Evolutionary conservation across 2,888 invertebrate species (phyloP).

Genomic region (Limenitis camilla): DNA sequence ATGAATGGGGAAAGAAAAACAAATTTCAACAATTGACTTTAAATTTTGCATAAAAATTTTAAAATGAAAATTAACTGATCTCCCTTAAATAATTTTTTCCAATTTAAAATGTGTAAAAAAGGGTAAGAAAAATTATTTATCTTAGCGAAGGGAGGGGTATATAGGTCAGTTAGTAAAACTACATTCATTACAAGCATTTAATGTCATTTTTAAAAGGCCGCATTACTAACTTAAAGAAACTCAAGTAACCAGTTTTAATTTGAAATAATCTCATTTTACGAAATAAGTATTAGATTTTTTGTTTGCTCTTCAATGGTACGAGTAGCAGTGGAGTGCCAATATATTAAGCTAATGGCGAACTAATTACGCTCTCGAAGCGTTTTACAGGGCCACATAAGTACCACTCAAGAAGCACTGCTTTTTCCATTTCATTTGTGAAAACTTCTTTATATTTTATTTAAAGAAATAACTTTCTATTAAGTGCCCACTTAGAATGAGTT

Average conservation of each 20-base stretch:
- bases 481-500: conserved; percentile 4
- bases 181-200: too few species aligned
- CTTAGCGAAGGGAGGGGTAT: too few species aligned
- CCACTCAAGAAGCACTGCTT: conserved; percentile 47
- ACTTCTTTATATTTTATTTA: conserved; percentile 21
- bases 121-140: too few species aligned
- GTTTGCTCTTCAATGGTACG: conserved; percentile 40
- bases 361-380: conserved; percentile 58
- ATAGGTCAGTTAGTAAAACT: too few species aligned
- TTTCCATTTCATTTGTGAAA: conserved; percentile 29
- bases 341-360: conserved; percentile 63
- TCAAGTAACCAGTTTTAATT: conserved; percentile 37
- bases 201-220: too few species aligned
- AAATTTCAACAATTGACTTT: too few species aligned
- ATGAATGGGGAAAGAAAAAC: too few species aligned
- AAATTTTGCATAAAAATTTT: too few species aligned
- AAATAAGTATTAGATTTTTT: conserved; percentile 42
- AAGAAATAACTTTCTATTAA: conserved; percentile 13
- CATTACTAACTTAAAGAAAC: conserved; percentile 13
- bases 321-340: conserved; percentile 44
- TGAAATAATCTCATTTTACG: conserved; percentile 34
- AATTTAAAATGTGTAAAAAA: too few species aligned
- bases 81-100: too few species aligned
- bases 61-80: conserved; percentile 17
- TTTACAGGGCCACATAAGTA: conserved; percentile 54